phyloP scores from a whole-genome alignment of 2,113 vertebrate species.

The Sitta europaea region DNA sequence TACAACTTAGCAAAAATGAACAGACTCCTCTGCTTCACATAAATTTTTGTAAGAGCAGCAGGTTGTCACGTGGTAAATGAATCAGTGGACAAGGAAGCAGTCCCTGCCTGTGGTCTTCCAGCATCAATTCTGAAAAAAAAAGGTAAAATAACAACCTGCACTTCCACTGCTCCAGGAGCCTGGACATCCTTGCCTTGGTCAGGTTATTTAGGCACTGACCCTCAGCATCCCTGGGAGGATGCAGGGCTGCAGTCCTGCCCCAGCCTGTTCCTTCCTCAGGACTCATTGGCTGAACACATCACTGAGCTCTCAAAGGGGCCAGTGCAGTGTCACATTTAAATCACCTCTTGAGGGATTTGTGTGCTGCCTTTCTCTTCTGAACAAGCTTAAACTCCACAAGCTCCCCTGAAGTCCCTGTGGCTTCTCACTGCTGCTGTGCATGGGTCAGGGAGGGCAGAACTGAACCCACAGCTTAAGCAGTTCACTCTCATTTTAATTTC shows the following conservation, averaged over 20 bases:
- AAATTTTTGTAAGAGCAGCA: background rate
- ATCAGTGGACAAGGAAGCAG: background rate
- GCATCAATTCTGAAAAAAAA: background rate
- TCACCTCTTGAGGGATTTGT: background rate
- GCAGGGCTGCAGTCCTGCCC: background rate
- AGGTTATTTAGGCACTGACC: background rate
- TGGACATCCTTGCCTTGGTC: background rate
- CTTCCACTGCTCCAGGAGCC: background rate
- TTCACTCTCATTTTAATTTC: conserved; percentile 4
- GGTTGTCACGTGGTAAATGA: background rate
- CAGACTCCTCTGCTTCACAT: background rate
- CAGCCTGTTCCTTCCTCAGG: background rate
- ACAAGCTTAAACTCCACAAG: background rate
- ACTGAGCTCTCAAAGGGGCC: background rate
- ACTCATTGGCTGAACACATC: background rate
- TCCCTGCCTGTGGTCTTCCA: background rate
- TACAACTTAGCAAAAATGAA: background rate
- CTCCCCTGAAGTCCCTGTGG: background rate
- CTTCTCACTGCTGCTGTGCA: background rate
- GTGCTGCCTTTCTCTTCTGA: background rate
- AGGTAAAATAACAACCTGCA: background rate
- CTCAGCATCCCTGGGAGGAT: background rate
- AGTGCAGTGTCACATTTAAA: background rate
- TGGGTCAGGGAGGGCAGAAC: background rate
- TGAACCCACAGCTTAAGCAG: background rate